Base-by-base conservation (phyloP, 2,797 vertebrate genomes). In the Antrozous pallidus region DNA sequence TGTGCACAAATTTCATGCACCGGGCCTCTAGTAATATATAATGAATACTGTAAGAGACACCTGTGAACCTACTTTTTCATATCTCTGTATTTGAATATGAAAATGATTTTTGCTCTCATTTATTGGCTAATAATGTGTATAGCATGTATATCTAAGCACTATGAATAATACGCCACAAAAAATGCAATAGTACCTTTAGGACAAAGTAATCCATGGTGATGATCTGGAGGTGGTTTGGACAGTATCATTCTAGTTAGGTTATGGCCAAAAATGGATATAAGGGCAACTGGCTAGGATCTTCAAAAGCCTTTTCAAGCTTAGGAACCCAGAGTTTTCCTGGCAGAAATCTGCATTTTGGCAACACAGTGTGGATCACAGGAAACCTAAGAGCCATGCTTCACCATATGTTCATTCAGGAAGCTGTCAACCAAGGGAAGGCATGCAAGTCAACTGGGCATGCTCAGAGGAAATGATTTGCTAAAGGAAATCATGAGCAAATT, bases 261-360 rank as follows among this genome's bases (percentile, higher is more conserved):
- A 93, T 95, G 75, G 69, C 71, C 65, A 69, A 78, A 82, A 91
- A 65, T 26, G 65, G 63, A 17, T 87, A 65, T 84, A 92, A 94
- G 51, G 86, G 28, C 86, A 84, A 18, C 24, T 96, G 88, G 81
- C 90, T 86, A 67, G 6, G 92, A 89, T 20, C 77, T 82, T 38
- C 0, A 0, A 56, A 96, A 94, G 65, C 4, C 77, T 94, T 89
- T 73, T 94, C 69, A 49, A 0, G 0, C 63, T 87, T 91, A 58
- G 90, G 78, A 96, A 90, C 88, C 96, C 96, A 97, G 86, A 81
- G 85, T 42, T 90, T 94, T 93, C 0, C 94, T 96, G 94, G 93
- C 58, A 38, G 10, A 88, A 51, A 18, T 97, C 80, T 93, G 69
- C 73, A 85, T 71, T 90, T 97, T 97, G 97, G 88, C 96, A 95